Percentiles rank a stretch among this genome's conserved stretches.
These are phyloP conservation scores for Syrista parreyssii DNA, from an alignment of 2,888 invertebrate species.

Conservation along the genomic window DNA sequence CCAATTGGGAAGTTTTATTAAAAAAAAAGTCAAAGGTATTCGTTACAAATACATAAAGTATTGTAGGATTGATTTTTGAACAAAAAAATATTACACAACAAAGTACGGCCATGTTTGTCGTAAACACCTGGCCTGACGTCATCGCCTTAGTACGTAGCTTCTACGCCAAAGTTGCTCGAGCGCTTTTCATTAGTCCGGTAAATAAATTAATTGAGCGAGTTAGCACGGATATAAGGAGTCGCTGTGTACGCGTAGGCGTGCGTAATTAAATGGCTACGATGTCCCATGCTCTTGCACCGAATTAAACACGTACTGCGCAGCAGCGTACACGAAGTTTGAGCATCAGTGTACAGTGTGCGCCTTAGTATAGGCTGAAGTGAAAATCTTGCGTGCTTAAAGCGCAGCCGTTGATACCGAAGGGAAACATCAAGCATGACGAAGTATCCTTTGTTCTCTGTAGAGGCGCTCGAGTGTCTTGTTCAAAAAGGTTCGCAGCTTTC, in stretches of 20 bases:
- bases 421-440: neutral
- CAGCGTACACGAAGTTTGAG: neutral
- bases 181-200: neutral
- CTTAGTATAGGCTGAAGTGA: neutral
- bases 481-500: neutral
- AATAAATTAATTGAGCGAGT: slow-evolving; percentile 24
- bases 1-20: neutral
- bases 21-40: neutral
- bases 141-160: neutral
- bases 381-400: neutral
- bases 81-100: neutral
- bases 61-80: neutral
- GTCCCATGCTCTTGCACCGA: neutral
- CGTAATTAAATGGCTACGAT: neutral
- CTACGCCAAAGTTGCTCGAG: neutral
- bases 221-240: slow-evolving; percentile 4
- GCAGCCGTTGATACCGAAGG: neutral
- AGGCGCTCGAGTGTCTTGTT: neutral
- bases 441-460: neutral
- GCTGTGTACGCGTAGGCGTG: neutral
- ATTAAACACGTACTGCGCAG: neutral
- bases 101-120: neutral
- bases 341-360: neutral
- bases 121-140: neutral
- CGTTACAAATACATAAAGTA: neutral